Evolutionary conservation across 2,888 invertebrate species (phyloP), one percentile per base, ranked within the genome.

Genomic region (Ormyrus thymus): DNA sequence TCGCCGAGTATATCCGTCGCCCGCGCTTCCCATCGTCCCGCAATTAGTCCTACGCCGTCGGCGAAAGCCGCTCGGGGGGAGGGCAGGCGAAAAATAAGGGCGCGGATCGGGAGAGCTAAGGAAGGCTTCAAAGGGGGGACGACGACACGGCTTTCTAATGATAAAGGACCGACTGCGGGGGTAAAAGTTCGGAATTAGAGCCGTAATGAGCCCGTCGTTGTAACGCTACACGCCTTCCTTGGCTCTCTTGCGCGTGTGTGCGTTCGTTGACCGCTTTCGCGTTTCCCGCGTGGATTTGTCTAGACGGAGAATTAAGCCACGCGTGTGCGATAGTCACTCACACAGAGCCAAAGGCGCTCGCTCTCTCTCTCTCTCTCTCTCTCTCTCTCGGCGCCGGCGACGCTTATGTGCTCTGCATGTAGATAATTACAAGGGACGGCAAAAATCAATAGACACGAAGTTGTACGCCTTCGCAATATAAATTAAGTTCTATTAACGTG

Each of bases 141-240:
- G 48, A 45, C 64, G 8, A 6, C 56, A 56, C 53, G 76, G 59
- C 74, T 76, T 73, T 72, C 69, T 73, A 80, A 81, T 79, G 79
- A 82, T 80, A 76, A 81, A 73, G 72, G 76, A 72, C 55, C 8
- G 70, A 69, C 45, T 11, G 78, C 78, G 79, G 76, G 79, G 82
- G 78, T 79, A 78, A 82, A 83, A 83, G 78, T 83, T 83, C 82
- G 82, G 84, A 85, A 86, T 86, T 85, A 84, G 85, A 84, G 83
- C 83, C 82, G 82, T 86, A 86, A 87, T 86, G 86, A 86, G 85
- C 78, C 82, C 78, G 71, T 68, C 76, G 69, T 76, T 73, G 76
- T 80, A 73, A 79, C 68, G 65, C 69, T 56, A 76, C 53, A 79
- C 77, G 70, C 55, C 53, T 69, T 43, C 9, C 48, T n/a, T 46